phyloP scores from a whole-genome alignment of 1,140 invertebrate species.

The Listronotus oregonensis region DNA sequence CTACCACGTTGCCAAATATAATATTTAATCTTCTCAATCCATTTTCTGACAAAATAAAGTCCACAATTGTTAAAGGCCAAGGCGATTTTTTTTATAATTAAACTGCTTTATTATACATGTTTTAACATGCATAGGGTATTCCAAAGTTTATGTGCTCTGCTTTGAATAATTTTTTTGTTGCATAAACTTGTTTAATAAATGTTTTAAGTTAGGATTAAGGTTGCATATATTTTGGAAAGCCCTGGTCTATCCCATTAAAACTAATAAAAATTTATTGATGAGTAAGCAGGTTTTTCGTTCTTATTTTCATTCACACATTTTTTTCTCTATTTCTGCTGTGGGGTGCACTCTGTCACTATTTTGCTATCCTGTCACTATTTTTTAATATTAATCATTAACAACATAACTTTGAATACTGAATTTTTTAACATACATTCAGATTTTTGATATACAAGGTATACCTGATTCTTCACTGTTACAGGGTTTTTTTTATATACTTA shows the following conservation, averaged over 20 bases:
- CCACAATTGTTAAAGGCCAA: no score
- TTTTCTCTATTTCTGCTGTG: constrained; percentile 48
- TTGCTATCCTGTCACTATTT: constrained; percentile 56
- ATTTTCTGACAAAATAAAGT: no score
- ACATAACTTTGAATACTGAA: constrained; percentile 21
- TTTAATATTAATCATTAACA: constrained; percentile 42
- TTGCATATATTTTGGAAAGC: constrained; percentile 2
- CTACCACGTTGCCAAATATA: no score
- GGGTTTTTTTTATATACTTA: no score
- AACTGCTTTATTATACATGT: no score
- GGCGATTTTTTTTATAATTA: no score
- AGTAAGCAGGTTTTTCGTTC: constrained; percentile 40
- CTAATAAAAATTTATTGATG: constrained; percentile 10
- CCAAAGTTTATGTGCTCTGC: no score
- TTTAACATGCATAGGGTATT: no score
- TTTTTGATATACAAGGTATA: neutral
- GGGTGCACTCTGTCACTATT: constrained; percentile 55
- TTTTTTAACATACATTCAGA: neutral
- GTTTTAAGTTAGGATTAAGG: neutral
- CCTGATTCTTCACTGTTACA: no score
- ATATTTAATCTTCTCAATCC: no score
- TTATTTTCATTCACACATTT: constrained; percentile 38
- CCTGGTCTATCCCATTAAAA: constrained; percentile 6
- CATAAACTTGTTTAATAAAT: no score
- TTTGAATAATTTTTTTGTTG: no score